A percentile compares a stretch with the other conserved stretches of the same genome.
Evolutionary conservation across 2,888 invertebrate genomes (phyloP).

Genomic region (Machimus atricapillus): DNA sequence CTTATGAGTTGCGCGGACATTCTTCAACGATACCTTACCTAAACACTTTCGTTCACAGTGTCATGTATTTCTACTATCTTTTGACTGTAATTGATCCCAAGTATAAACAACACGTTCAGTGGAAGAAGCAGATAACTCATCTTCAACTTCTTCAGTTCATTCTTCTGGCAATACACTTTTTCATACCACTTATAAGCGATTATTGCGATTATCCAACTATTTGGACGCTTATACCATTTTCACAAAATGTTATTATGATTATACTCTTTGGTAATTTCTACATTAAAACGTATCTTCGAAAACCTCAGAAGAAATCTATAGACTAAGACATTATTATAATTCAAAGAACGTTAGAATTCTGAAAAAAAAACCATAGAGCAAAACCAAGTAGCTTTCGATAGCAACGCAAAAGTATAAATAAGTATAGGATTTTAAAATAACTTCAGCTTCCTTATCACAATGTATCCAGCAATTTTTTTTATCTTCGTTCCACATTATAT

Average conservation of each 20-base stretch:
- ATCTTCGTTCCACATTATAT: background rate
- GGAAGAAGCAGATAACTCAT: slow-evolving; percentile 87
- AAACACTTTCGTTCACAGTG: slow-evolving; percentile 77
- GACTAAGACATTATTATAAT: background rate
- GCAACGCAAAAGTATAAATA: background rate
- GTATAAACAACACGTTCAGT: slow-evolving; percentile 76
- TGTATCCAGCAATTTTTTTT: background rate
- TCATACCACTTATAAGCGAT: slow-evolving; percentile 60
- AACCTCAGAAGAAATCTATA: slow-evolving; percentile 46
- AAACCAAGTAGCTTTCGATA: background rate
- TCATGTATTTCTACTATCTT: slow-evolving; percentile 87
- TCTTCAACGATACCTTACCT: slow-evolving; percentile 70
- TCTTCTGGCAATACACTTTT: slow-evolving; percentile 57
- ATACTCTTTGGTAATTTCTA: slow-evolving; percentile 74
- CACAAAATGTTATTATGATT: slow-evolving; percentile 73
- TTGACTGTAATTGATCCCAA: slow-evolving; percentile 75
- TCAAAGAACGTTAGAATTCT: background rate
- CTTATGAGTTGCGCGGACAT: slow-evolving; percentile 72
- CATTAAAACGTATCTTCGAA: slow-evolving; percentile 67
- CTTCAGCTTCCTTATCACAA: too few relatives aligned
- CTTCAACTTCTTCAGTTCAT: slow-evolving; percentile 81
- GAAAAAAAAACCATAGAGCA: background rate
- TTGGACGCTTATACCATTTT: slow-evolving; percentile 66
- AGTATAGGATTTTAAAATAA: background rate
- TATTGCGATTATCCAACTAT: slow-evolving; percentile 69